Base-by-base conservation (phyloP, 2,797 vertebrate species). In the Rhynchotus rufescens region DNA sequence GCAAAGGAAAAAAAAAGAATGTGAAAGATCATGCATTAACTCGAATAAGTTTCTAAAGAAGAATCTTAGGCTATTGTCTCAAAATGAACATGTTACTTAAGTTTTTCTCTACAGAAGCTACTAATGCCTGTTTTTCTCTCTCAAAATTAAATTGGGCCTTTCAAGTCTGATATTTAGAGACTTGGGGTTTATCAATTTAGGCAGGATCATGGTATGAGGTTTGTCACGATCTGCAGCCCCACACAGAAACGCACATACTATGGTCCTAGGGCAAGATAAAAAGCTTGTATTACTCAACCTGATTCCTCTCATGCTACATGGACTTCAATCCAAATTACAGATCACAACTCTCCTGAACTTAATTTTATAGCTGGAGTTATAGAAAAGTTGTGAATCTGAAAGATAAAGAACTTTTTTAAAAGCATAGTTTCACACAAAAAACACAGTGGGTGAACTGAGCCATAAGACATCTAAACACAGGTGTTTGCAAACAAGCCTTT, bases 11-110 rank as follows among this genome's bases (percentile, higher is more conserved):
- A 81, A 86, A 86, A 42, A 42, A 42, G 69, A 89, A 94, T 26
- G 36, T 20, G 54, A 89, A 75, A 89, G 79, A 92, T 76, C 56
- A 69, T 54, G 56, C 90, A 93, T 83, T 83, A 85, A 93, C 75
- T 83, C 51, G 44, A 83, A 20, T 40, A 79, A 85, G 74, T 73
- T 85, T 60, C 64, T 61, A n/a, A 90, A 20, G 49, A 71, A 0
- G 5, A 65, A 65, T 61, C 52, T 87, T 32, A 30, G 77, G 73
- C 65, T n/a, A 84, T 0, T 4, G 71, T 34, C 32, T 49, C 32
- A 61, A 23, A 89, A 90, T 84, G 75, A 79, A 42, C 44, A 47
- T 52, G 65, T 13, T 62, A 60, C 42, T 56, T 51, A 83, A n/a
- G 72, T 15, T 17, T 72, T 76, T 54, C 83, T 25, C 71, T 80